A percentile compares a stretch with the other conserved stretches of the same genome.
Conservation (phyloP, 2,113 vertebrate genomes). For the Pelodiscus sinensis region DNA sequence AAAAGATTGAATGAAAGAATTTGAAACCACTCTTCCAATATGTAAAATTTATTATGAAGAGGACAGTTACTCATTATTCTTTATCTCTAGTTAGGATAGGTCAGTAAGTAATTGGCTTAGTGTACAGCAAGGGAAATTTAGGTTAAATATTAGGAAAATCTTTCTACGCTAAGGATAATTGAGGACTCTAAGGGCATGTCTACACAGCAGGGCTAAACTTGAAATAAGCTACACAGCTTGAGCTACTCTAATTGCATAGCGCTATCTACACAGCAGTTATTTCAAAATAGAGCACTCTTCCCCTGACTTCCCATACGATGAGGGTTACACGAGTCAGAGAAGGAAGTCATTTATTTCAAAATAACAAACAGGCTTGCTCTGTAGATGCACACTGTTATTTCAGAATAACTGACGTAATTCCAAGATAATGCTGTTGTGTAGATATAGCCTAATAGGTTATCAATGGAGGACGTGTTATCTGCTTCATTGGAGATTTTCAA, state of each 20-base stretch:
- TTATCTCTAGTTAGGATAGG: not conserved
- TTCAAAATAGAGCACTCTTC: too few relatives aligned
- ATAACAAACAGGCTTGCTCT: too few relatives aligned
- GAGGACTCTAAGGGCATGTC: not conserved
- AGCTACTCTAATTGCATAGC: too few relatives aligned
- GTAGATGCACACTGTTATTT: too few relatives aligned
- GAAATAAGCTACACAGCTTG: too few relatives aligned
- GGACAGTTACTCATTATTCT: not conserved
- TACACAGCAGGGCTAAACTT: too few relatives aligned
- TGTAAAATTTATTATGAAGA: not conserved
- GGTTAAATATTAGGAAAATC: not conserved
- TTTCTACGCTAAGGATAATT: not conserved
- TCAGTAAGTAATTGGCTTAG: not conserved
- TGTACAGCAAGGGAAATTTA: not conserved
- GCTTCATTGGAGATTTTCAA: not conserved
- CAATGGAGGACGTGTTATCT: not conserved
- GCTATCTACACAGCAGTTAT: too few relatives aligned
- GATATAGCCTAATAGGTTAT: not conserved
- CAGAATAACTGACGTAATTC: too few relatives aligned
- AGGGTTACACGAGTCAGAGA: too few relatives aligned
- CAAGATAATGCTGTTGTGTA: too few relatives aligned
- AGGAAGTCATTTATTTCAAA: too few relatives aligned
- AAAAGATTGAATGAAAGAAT: not conserved
- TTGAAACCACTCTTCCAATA: not conserved
- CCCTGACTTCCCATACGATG: too few relatives aligned